These are phyloP conservation scores for Salvator merianae DNA, from an alignment of 2,113 vertebrate genomes.

Conservation along the genomic window DNA sequence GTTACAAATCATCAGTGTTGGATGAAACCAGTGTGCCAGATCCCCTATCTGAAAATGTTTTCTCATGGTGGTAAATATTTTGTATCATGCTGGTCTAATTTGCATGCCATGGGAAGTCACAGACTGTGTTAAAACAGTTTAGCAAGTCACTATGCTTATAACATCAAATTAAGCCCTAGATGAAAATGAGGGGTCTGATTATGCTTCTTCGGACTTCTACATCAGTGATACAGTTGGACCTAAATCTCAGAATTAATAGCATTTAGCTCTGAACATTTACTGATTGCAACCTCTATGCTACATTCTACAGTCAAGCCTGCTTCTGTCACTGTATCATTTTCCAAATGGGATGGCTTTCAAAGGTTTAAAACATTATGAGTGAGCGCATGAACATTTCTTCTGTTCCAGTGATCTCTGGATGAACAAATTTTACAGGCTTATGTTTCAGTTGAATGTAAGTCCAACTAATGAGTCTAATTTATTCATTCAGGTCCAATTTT, in stretches of 20 bases:
- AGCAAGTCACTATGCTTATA: constrained; percentile 29
- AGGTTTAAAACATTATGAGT: neutral
- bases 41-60: constrained; percentile 29
- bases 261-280: too few species aligned
- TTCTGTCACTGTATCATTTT: neutral
- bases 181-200: neutral
- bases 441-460: neutral
- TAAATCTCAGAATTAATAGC: neutral
- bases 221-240: neutral
- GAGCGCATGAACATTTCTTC: neutral
- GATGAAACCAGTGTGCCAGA: constrained; percentile 29
- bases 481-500: too few species aligned
- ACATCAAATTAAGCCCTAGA: constrained; percentile 28
- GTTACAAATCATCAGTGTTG: constrained; percentile 32
- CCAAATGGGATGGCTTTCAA: neutral
- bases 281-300: neutral
- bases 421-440: neutral
- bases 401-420: too few species aligned
- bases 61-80: constrained; percentile 39
- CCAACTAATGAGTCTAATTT: too few species aligned
- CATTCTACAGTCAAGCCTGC: neutral
- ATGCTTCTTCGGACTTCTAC: neutral
- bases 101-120: constrained; percentile 32
- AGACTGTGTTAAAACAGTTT: constrained; percentile 31
- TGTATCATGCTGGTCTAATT: constrained; percentile 39